Base-by-base conservation (phyloP, 2,888 invertebrate genomes). In the Scelioninae gen. 2 region DNA sequence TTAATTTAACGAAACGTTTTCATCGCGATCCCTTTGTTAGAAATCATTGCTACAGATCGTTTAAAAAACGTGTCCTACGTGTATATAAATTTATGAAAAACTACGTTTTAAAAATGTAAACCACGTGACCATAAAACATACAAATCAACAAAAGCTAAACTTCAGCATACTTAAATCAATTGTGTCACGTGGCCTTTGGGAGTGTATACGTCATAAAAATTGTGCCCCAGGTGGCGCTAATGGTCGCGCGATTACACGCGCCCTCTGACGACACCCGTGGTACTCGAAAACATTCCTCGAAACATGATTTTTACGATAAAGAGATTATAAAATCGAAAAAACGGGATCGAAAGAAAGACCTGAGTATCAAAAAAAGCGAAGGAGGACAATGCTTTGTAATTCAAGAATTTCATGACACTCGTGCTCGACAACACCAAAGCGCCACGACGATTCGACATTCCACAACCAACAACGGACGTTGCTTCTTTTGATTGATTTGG, bases 191-290 rank as follows among this genome's bases (percentile, higher is more conserved):
- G 53, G 43, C 53, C 4, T 10, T 1, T n/a, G 6, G 25, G 25
- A 11, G 39, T 64, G 55, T 65, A 65, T 46, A 65, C 55, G 43
- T 55, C 53, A 41, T 67, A 28, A 57, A 67, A 67, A 57, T 50
- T 37, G 31, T 19, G 33, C 31, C 5, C 1, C 22, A 37, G 55
- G 7, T 18, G 28, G 25, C 61, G 18, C 16, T 37, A 19, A 15
- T 0, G 10, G 22, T 22, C 22, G 19, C n/a, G n/a, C 19, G 7
- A n/a, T 3, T 2, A n/a, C 11, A 6, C 6, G 50, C 39, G 39
- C 48, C 37, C 48, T 10, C 61, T 39, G 13, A 1, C 19, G n/a
- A n/a, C n/a, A n/a, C 25, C 25, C 25, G 25, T 4, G n/a, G 1
- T 1, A 13, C 13, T 13, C 10, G 16, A 57, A 50, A 67, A 67